phyloP scores from a whole-genome alignment of 2,888 invertebrate genomes.

The Habrosyne pyritoides region DNA sequence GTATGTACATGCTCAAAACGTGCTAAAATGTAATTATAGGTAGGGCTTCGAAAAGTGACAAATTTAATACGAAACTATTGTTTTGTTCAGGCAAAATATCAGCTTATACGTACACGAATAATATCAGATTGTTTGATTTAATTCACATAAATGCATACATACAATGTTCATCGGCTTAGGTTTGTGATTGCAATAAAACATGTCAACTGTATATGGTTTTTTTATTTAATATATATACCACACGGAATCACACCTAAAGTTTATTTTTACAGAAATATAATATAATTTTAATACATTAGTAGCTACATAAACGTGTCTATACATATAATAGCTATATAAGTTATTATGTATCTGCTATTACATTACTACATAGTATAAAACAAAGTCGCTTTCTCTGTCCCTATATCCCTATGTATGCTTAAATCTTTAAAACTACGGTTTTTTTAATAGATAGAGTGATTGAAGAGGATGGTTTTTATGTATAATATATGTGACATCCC shows the following conservation, averaged over 20 bases:
- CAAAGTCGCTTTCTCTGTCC: too few relatives aligned
- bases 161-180: conserved; percentile 6
- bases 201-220: neutral
- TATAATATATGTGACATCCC: too few relatives aligned
- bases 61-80: conserved; percentile 4
- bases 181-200: conserved; percentile 9
- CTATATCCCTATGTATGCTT: too few relatives aligned
- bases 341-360: too few relatives aligned
- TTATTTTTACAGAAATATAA: neutral
- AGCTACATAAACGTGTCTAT: too few relatives aligned
- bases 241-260: neutral
- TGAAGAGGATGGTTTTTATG: too few relatives aligned
- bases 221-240: neutral
- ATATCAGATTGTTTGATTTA: conserved; percentile 4
- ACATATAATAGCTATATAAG: too few relatives aligned
- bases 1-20: conserved; percentile 7
- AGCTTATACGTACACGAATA: neutral
- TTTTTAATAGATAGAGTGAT: too few relatives aligned
- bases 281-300: neutral
- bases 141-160: conserved; percentile 1
- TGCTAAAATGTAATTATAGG: conserved; percentile 6
- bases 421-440: too few relatives aligned
- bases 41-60: neutral
- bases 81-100: neutral
- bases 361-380: too few relatives aligned